These are phyloP conservation scores for Sinotaia quadrata DNA, from an alignment of 2,888 invertebrate genomes.

Conservation along the genomic window DNA sequence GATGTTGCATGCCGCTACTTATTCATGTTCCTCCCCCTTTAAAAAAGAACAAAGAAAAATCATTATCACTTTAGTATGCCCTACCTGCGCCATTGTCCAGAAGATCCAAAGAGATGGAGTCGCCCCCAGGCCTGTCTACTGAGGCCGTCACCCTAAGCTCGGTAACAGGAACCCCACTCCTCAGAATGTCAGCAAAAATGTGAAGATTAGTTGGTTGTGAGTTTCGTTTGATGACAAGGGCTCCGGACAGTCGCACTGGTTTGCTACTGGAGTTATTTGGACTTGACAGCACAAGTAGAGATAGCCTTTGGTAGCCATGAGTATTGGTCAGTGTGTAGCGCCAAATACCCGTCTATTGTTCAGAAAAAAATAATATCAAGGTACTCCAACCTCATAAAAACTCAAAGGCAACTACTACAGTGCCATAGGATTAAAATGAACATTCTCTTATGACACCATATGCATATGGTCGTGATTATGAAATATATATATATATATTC, in stretches of 20 bases:
- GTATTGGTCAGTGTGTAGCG: slow-evolving; percentile 26
- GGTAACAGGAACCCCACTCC: slow-evolving; percentile 44
- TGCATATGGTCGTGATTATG: too few relatives aligned
- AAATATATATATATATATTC: too few relatives aligned
- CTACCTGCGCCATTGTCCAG: slow-evolving; percentile 57
- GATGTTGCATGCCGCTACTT: too few relatives aligned
- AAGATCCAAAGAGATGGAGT: slow-evolving; percentile 29
- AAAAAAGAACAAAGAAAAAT: not conserved
- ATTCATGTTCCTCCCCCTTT: not conserved
- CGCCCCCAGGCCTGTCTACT: slow-evolving; percentile 40
- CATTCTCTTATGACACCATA: too few relatives aligned
- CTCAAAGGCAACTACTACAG: too few relatives aligned
- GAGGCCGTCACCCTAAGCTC: slow-evolving; percentile 50
- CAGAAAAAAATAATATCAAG: not conserved
- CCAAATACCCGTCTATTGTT: slow-evolving; percentile 37
- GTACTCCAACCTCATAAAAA: too few relatives aligned
- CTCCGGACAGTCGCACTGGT: slow-evolving; percentile 28
- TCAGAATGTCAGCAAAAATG: slow-evolving; percentile 49
- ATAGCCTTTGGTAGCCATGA: slow-evolving; percentile 19
- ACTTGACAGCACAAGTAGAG: slow-evolving; percentile 33
- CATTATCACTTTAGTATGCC: not conserved
- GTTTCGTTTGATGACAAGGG: slow-evolving; percentile 25
- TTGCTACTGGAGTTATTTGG: not conserved
- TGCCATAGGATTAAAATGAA: too few relatives aligned
- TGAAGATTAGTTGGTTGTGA: slow-evolving; percentile 30